Evolutionary conservation across 2,113 vertebrate species (phyloP), one percentile per base, ranked within the genome.

Genomic region (Prunella himalayana): DNA sequence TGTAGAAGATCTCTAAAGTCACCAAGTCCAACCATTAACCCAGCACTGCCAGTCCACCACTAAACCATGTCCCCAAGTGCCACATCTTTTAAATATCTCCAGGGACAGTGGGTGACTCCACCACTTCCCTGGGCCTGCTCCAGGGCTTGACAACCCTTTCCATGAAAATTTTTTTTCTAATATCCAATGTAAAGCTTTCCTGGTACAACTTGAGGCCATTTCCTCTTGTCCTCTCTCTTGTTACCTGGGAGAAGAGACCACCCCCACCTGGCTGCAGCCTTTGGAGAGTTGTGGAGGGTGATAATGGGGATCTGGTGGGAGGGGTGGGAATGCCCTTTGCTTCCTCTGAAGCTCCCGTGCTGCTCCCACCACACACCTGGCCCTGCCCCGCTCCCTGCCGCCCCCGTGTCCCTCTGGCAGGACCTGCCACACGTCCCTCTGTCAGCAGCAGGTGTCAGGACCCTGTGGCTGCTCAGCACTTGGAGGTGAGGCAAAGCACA

Each of bases 401-500:
- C 54, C 60, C 23, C 2, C 0, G 2, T 8, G 37, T 24, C 30
- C n/a, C 56, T n/a, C 41, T 9, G 28, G 12, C 75, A 65, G 31
- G 22, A 16, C 28, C 44, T 37, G 39, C 21, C 51, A 23, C 2
- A 3, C 0, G 0, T 20, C 19, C 54, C 53, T 13, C 15, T 23
- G 20, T 11, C 82, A 57, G 41, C 24, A 1, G 13, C 51, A 18
- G 11, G 2, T 0, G 1, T 6, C 63, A 13, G 41, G 20, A 14
- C 23, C 31, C n/a, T 4, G 1, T 2, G 3, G 28, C 30, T 0
- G 1, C 61, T 82, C 63, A 16, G 30, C 25, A 6, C 3, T 1
- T 10, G 56, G 37, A 66, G 41, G 13, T 16, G 66, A 25, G 2
- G 2, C 12, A 41, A 66, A 82, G 51, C 84, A 63, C 24, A 28